A percentile compares a stretch with the other conserved stretches of the same genome.
Conservation (phyloP, 1,140 invertebrate species). For the Manduca sexta region DNA sequence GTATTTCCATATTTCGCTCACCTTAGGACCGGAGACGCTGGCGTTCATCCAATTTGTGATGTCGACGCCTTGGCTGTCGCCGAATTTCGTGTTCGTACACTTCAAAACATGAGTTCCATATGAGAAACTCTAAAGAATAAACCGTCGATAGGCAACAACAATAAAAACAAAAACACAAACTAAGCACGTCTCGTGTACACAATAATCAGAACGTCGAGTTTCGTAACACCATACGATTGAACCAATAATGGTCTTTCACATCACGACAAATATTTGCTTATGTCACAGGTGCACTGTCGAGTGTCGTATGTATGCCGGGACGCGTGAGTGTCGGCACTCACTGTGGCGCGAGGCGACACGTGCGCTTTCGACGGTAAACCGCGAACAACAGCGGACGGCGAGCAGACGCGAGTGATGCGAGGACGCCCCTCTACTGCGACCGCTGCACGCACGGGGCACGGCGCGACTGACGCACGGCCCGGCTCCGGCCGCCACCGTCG, state of each 20-base stretch:
- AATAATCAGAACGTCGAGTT: constrained; percentile 35
- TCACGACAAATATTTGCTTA: constrained; percentile 55
- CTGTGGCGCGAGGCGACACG: constrained; percentile 39
- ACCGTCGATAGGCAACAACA: constrained; percentile 22
- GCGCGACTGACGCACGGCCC: constrained; percentile 48
- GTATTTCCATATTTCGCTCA: constrained; percentile 45
- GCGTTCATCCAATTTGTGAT: constrained; percentile 64
- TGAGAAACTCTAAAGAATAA: constrained; percentile 29
- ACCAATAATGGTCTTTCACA: constrained; percentile 59
- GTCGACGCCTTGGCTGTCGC: constrained; percentile 50
- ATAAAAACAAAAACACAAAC: constrained; percentile 27
- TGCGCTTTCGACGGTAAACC: constrained; percentile 54
- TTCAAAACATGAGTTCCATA: constrained; percentile 25
- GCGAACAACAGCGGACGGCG: constrained; percentile 49
- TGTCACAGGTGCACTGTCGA: constrained; percentile 52
- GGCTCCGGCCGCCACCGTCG: constrained; percentile 20
- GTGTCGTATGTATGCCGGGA: too few relatives aligned
- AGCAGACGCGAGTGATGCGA: constrained; percentile 27
- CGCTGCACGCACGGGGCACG: constrained; percentile 51
- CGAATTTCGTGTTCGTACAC: constrained; percentile 41
- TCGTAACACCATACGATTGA: constrained; percentile 41
- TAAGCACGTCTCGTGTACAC: constrained; percentile 32
- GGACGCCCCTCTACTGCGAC: constrained; percentile 51
- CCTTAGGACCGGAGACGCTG: constrained; percentile 59
- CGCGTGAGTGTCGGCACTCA: constrained; percentile 23